These are phyloP conservation scores for Pyrrhosoma nymphula DNA, from an alignment of 2,888 invertebrate species.

Conservation along the genomic window DNA sequence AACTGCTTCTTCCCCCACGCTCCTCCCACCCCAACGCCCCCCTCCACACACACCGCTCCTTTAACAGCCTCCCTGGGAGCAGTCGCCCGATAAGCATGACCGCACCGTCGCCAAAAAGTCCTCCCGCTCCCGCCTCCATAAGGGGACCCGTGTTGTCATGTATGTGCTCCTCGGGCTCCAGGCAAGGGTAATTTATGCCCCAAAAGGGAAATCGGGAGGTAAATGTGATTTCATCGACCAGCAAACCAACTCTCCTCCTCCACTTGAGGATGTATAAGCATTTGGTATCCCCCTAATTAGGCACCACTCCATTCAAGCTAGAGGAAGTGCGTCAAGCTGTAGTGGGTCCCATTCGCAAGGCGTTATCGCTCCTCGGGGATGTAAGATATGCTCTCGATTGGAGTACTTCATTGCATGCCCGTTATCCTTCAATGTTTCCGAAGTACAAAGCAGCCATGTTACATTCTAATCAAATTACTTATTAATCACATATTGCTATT, in stretches of 20 bases:
- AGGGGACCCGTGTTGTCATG: slow-evolving; percentile 26
- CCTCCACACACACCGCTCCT: not conserved
- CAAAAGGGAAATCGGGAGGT: not conserved
- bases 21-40: not conserved
- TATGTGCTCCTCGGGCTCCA: not conserved
- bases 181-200: not conserved
- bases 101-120: slow-evolving; percentile 29
- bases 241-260: not conserved
- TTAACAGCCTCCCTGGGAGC: slow-evolving; percentile 8
- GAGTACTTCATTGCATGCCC: too few relatives aligned
- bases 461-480: too few relatives aligned
- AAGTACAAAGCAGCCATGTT: too few relatives aligned
- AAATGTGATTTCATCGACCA: not conserved
- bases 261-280: not conserved
- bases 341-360: too few relatives aligned
- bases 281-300: not conserved
- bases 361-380: too few relatives aligned
- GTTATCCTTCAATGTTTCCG: too few relatives aligned
- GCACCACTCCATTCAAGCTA: not conserved
- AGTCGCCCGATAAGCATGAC: slow-evolving; percentile 49
- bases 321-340: not conserved
- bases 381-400: too few relatives aligned
- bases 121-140: not conserved
- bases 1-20: not conserved
- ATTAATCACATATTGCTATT: too few relatives aligned